Evolutionary conservation across 1,140 invertebrate species (phyloP).

Genomic region (Trachelipus rathkii): DNA sequence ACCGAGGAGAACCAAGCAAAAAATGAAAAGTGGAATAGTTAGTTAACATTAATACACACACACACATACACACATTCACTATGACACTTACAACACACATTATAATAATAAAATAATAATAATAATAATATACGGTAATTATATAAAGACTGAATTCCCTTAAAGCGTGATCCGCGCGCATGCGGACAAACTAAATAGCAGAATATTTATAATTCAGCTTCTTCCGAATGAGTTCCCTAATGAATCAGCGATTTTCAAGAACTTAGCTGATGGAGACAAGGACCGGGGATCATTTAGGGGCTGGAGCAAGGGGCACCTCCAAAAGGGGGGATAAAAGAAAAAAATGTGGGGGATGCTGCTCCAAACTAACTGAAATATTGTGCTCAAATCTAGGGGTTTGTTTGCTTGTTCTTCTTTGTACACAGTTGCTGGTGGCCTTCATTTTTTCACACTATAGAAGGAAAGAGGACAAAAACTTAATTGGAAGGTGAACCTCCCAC

Average conservation of each 20-base stretch:
- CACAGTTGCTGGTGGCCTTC: neutral
- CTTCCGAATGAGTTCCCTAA: neutral
- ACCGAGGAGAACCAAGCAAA: no score
- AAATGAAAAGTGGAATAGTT: no score
- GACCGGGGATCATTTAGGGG: neutral
- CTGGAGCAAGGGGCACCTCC: neutral
- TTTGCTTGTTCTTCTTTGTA: neutral
- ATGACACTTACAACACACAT: no score
- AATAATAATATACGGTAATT: no score
- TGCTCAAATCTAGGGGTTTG: neutral
- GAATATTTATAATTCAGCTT: no score
- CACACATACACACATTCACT: no score
- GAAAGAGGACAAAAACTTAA: neutral
- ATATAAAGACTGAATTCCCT: no score
- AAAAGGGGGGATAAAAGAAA: neutral
- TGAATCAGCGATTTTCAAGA: neutral
- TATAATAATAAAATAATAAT: no score
- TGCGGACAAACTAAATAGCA: no score
- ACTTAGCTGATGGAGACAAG: constrained; percentile 6
- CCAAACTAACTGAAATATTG: neutral
- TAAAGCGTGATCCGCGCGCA: no score
- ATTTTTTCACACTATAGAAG: neutral
- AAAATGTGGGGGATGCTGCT: constrained; percentile 5
- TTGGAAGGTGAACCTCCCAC: neutral
- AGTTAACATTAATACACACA: no score